Evolutionary conservation across 2,113 vertebrate species (phyloP), one percentile per base, ranked within the genome.

Genomic region (Macroglossus sobrinus): DNA sequence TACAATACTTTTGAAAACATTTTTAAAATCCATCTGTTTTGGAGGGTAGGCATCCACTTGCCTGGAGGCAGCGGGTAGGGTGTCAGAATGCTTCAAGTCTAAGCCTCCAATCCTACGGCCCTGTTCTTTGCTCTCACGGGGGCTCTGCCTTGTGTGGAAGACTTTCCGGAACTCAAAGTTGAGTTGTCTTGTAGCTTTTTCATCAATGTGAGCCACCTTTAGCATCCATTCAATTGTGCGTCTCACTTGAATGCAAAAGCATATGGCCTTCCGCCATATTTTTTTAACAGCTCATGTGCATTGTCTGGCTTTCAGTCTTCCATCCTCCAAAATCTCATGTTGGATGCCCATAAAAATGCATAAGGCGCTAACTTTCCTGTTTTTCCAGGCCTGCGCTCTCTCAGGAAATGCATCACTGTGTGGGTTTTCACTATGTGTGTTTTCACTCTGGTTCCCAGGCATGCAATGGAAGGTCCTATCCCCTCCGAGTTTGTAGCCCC

Each of bases 341-440:
- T 57, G 84, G 96, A 85, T 75, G 97, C 92, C 93, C 95, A 66
- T 85, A 94, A 87, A 97, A 96, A 81, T 40, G 12, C 55, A 45
- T 2, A 33, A n/a, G 33, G 5, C 92, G 87, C 79, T 69, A 94
- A 94, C 94, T 81, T 98, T 96, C 92, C 98, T 98, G 98, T 89
- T 98, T 98, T 98, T 90, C 97, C 95, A 59, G 92, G 91, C 63
- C 53, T 45, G 3, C 8, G 95, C 81, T 78, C 59, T 40, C 57
- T 74, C 95, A 98, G 91, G 97, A 98, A 97, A 93, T 94, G 84
- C 96, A 97, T 94, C 89, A 94, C 38, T 22, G 35, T 13, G 28
- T 43, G 28, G 89, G 5, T 5, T 40, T 94, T 30, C 24, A 4
- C 63, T 43, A 33, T 4, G 21, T 43, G 43, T 43, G 5, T 5